Percentiles rank a stretch among this genome's conserved stretches.
Evolutionary conservation across 1,140 invertebrate species (phyloP).

Genomic region (Drosophila pseudoananassae): DNA sequence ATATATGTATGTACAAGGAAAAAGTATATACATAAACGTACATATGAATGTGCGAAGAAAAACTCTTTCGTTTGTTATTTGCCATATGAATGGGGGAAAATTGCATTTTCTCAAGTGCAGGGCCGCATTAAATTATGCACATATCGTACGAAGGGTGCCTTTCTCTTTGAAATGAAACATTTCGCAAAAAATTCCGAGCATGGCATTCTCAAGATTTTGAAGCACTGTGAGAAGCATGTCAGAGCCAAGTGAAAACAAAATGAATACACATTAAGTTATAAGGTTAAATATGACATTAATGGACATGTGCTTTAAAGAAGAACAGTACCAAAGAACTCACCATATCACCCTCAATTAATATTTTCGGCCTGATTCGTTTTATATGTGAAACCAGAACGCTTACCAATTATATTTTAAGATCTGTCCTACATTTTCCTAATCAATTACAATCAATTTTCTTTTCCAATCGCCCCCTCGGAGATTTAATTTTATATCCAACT

Average conservation of each 20-base stretch:
- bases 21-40: constrained; percentile 5
- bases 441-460: constrained; percentile 50
- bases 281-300: constrained; percentile 28
- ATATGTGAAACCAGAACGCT: constrained; percentile 6
- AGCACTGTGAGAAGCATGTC: constrained; percentile 24
- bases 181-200: constrained; percentile 29
- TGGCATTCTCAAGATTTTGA: constrained; percentile 45
- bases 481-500: constrained; percentile 38
- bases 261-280: constrained; percentile 9
- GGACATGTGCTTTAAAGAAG: not conserved
- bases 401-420: constrained; percentile 12
- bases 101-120: constrained; percentile 58
- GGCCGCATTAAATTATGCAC: constrained; percentile 57
- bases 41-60: constrained; percentile 10
- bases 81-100: constrained; percentile 50
- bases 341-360: not conserved
- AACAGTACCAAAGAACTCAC: not conserved
- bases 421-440: constrained; percentile 39
- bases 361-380: not conserved
- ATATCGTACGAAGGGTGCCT: constrained; percentile 23
- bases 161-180: constrained; percentile 44
- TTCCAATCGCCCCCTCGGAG: constrained; percentile 51
- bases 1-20: constrained; percentile 6
- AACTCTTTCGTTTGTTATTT: constrained; percentile 40
- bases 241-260: constrained; percentile 28